These are phyloP conservation scores for pig (Sus scrofa) DNA, from an alignment of 2,113 vertebrate genomes.

Conservation along the genomic window DNA sequence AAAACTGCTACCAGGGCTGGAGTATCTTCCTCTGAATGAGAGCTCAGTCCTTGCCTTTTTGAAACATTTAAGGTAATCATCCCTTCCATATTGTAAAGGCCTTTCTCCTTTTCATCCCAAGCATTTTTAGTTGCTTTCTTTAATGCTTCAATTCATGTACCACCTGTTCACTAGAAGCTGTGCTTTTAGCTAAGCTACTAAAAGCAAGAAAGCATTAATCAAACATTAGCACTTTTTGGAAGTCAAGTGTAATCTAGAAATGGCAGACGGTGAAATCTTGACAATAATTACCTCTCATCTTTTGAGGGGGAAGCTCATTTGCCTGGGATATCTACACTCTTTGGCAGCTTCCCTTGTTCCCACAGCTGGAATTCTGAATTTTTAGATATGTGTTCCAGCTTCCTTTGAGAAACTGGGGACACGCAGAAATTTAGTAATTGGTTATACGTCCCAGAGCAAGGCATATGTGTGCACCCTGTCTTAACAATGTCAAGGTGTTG, in stretches of 20 bases:
- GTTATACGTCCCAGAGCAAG: neutral
- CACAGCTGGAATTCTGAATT: conserved; percentile 2
- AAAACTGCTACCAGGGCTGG: neutral
- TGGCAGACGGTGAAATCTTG: conserved; percentile 79
- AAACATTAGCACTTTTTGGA: conserved; percentile 78
- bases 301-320: neutral
- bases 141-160: conserved; percentile 80
- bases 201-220: conserved; percentile 83
- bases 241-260: conserved; percentile 72
- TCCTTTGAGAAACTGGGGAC: neutral
- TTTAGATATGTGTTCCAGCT: neutral
- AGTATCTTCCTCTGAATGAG: neutral
- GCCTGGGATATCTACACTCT: conserved; percentile 50
- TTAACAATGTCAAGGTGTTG: neutral
- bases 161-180: conserved; percentile 79
- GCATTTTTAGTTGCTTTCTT: conserved; percentile 43
- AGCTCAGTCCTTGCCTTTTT: conserved; percentile 34
- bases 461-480: neutral
- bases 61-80: conserved; percentile 71
- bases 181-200: conserved; percentile 83
- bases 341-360: conserved; percentile 38
- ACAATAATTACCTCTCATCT: conserved; percentile 69
- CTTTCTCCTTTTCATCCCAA: conserved; percentile 71
- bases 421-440: neutral
- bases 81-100: conserved; percentile 54